These are phyloP conservation scores for Anoncus sp. DNA, from an alignment of 2,888 invertebrate genomes.

Conservation along the genomic window DNA sequence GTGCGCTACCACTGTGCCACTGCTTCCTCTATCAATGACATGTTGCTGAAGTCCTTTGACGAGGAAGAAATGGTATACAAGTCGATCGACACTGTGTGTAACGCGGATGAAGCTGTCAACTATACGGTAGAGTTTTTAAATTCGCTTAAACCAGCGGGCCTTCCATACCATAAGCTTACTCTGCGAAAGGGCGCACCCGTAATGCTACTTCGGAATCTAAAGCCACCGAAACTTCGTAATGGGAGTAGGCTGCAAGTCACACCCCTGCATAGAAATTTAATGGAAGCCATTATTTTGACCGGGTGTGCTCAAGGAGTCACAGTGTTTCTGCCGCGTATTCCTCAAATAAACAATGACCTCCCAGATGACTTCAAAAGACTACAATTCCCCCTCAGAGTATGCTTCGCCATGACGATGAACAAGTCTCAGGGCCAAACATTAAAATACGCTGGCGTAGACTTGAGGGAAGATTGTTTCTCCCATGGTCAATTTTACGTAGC, in stretches of 20 bases:
- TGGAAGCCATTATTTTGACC: conserved; percentile 71
- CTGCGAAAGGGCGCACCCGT: conserved; percentile 71
- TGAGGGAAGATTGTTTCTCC: too few relatives aligned
- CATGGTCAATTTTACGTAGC: too few relatives aligned
- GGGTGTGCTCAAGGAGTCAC: conserved; percentile 47
- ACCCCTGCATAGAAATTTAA: conserved; percentile 66
- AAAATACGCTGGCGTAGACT: too few relatives aligned
- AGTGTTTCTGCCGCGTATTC: conserved; percentile 59
- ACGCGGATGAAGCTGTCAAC: too few relatives aligned
- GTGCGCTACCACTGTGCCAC: too few relatives aligned
- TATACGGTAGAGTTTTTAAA: conserved; percentile 72
- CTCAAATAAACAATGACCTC: conserved; percentile 63
- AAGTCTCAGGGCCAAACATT: conserved; percentile 40
- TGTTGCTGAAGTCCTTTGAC: too few relatives aligned
- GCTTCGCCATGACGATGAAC: conserved; percentile 54
- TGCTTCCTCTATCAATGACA: too few relatives aligned
- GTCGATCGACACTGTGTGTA: too few relatives aligned
- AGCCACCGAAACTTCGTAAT: conserved; percentile 65
- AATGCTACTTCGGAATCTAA: conserved; percentile 72
- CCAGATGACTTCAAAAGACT: conserved; percentile 63
- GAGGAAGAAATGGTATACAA: too few relatives aligned
- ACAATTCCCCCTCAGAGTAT: conserved; percentile 59
- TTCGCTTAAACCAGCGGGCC: conserved; percentile 67
- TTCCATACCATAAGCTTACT: conserved; percentile 60
- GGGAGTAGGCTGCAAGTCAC: conserved; percentile 66